Conservation (phyloP, 2,888 invertebrate species). For the Strigamia crassipes region DNA sequence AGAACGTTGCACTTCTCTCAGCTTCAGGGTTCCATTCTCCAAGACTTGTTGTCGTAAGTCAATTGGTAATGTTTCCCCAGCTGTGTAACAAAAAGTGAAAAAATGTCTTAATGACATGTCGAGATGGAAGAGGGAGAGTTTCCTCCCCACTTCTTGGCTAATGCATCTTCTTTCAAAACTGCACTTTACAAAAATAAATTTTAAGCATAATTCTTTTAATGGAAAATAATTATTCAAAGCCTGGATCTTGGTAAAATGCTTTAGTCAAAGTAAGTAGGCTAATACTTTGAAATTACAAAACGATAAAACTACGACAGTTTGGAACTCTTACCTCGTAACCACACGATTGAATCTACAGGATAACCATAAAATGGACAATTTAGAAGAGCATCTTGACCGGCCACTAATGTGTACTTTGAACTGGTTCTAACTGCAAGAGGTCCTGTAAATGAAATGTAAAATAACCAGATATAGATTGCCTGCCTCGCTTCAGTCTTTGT, state of each 20-base stretch:
- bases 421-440: conserved; percentile 82
- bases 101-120: conserved; percentile 33
- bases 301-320: neutral
- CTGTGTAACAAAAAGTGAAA: conserved; percentile 58
- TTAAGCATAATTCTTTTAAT: neutral
- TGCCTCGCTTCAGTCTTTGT: neutral
- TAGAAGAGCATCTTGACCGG: conserved; percentile 84
- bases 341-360: conserved; percentile 90
- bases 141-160: conserved; percentile 6
- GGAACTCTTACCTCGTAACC: conserved; percentile 77
- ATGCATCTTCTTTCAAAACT: conserved; percentile 40
- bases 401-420: conserved; percentile 91
- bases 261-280: neutral
- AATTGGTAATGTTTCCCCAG: conserved; percentile 82
- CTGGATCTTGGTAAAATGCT: neutral
- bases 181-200: conserved; percentile 2
- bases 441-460: conserved; percentile 21
- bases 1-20: conserved; percentile 88
- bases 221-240: conserved; percentile 28
- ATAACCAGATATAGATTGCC: neutral
- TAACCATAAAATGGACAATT: conserved; percentile 90
- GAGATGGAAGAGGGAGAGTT: neutral
- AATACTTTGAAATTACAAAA: neutral
- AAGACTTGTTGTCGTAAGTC: conserved; percentile 93
- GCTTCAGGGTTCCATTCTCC: conserved; percentile 88